These are phyloP conservation scores for Eudorcas thomsonii DNA, from an alignment of 2,113 vertebrate genomes.

Conservation along the genomic window DNA sequence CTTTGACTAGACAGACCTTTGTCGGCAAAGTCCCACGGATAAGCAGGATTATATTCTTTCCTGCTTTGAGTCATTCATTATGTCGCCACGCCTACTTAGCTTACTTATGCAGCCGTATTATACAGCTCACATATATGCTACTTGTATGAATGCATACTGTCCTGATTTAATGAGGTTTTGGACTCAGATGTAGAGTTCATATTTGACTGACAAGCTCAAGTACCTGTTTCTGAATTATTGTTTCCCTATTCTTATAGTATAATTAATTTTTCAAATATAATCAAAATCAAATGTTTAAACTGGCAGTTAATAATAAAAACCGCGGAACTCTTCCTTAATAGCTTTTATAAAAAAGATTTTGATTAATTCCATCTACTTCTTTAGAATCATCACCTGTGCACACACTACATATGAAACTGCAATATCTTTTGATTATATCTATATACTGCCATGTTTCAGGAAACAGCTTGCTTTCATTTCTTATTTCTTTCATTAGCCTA, in stretches of 20 bases:
- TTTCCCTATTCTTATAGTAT: conserved; percentile 76
- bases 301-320: conserved; percentile 77
- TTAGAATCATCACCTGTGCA: conserved; percentile 78
- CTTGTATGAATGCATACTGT: neutral
- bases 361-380: conserved; percentile 79
- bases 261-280: conserved; percentile 79
- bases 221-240: conserved; percentile 55
- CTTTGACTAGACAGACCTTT: neutral
- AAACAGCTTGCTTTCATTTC: conserved; percentile 71
- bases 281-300: conserved; percentile 80
- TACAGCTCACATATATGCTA: neutral
- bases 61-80: neutral
- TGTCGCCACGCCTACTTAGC: neutral
- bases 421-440: conserved; percentile 61
- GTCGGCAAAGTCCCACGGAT: neutral
- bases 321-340: conserved; percentile 76
- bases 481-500: conserved; percentile 65
- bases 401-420: conserved; percentile 70
- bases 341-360: conserved; percentile 76
- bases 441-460: conserved; percentile 63
- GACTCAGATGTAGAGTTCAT: neutral
- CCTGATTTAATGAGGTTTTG: neutral
- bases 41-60: neutral
- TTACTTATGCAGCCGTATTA: neutral
- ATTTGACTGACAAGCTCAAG: neutral